Conservation (phyloP, 2,797 vertebrate genomes). For the Thamnophis elegans region DNA sequence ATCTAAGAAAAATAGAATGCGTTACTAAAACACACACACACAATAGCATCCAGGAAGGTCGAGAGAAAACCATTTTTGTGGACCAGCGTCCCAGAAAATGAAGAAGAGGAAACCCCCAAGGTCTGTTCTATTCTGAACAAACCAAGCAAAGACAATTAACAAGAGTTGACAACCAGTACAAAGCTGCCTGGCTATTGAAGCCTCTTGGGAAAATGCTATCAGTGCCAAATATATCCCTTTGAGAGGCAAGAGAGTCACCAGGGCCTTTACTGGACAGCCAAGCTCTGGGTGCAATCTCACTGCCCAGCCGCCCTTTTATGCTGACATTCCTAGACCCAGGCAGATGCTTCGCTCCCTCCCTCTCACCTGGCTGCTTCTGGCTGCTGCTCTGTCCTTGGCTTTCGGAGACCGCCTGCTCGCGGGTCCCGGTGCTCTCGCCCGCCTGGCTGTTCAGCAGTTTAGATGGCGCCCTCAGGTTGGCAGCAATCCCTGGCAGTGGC, state of each 20-base stretch:
- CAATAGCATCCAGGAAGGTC: neutral
- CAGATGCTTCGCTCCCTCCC: neutral
- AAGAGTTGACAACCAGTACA: neutral
- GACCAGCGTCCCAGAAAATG: neutral
- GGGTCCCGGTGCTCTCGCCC: conserved; percentile 67
- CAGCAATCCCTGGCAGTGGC: conserved; percentile 79
- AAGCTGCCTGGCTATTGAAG: neutral
- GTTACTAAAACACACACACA: neutral
- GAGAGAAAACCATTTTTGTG: neutral
- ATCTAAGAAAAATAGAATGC: conserved; percentile 75
- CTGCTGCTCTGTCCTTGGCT: conserved; percentile 78
- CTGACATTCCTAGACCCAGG: neutral
- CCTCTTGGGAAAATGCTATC: neutral
- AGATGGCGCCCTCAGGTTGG: conserved; percentile 80
- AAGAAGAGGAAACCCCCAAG: no score
- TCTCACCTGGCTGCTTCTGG: conserved; percentile 85
- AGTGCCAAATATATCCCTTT: neutral
- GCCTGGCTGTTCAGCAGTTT: conserved; percentile 74
- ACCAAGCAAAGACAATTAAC: neutral
- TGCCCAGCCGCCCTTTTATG: neutral
- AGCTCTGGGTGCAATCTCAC: neutral
- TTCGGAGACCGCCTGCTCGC: conserved; percentile 74
- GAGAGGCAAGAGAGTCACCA: neutral
- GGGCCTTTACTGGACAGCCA: neutral
- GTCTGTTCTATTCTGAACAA: neutral